A percentile compares a stretch with the other conserved stretches of the same genome.
phyloP scores from a whole-genome alignment of 1,140 invertebrate genomes.

The Caenorhabditis brenneri region DNA sequence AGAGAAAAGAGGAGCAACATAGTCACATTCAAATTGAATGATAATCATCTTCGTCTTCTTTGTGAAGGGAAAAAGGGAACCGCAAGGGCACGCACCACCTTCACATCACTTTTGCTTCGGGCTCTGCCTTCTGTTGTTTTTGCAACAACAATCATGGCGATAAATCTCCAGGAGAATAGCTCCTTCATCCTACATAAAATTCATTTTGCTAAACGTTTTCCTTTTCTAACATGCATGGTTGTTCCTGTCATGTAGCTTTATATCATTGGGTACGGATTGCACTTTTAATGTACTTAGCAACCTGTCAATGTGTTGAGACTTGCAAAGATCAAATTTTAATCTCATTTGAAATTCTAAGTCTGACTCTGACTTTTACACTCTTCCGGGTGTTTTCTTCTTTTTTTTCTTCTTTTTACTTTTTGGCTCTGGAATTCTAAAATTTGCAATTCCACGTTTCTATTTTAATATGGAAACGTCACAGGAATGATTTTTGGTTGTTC shows the following conservation, averaged over 20 bases:
- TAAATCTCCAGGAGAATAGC: background rate
- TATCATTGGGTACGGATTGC: background rate
- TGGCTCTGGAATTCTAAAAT: background rate
- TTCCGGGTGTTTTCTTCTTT: background rate
- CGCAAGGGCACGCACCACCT: constrained; percentile 12
- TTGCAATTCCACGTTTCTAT: background rate
- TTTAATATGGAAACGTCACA: background rate
- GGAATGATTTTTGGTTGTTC: too few species aligned
- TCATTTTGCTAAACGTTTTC: too few species aligned
- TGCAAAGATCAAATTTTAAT: background rate
- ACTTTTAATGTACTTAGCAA: background rate
- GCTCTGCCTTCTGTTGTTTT: background rate
- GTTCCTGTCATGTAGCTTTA: background rate
- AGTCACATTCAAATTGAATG: constrained; percentile 43
- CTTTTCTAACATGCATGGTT: background rate
- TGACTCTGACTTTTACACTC: background rate
- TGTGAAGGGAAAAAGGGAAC: constrained; percentile 31
- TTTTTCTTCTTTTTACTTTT: background rate
- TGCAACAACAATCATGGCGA: background rate
- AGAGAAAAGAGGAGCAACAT: constrained; percentile 29
- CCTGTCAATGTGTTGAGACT: background rate
- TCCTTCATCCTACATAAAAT: background rate
- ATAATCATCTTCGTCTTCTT: constrained; percentile 39
- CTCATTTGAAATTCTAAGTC: background rate
- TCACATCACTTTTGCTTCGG: constrained; percentile 15